Conservation (phyloP, 2,888 invertebrate species). For the Gymnosoma rotundatum region DNA sequence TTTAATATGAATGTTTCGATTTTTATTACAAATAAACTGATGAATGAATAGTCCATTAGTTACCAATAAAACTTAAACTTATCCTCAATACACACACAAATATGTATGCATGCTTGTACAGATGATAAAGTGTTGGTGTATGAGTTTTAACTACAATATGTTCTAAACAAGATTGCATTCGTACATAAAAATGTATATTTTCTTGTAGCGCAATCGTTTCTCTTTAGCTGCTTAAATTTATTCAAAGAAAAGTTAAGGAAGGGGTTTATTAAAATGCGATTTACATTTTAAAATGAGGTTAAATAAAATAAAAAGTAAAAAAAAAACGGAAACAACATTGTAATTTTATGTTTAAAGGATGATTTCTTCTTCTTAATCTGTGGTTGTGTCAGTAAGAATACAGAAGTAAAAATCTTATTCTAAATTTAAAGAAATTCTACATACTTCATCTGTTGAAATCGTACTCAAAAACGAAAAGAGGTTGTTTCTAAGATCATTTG, state of each 20-base stretch:
- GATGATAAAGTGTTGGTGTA: constrained; percentile 15
- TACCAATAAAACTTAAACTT: constrained; percentile 65
- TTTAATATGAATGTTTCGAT: constrained; percentile 69
- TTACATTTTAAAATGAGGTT: constrained; percentile 70
- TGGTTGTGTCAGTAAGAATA: not conserved
- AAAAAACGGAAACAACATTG: constrained; percentile 35
- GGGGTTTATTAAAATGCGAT: constrained; percentile 68
- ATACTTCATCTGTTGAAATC: too few species aligned
- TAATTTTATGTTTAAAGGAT: constrained; percentile 36
- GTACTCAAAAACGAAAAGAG: too few species aligned
- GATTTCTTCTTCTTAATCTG: constrained; percentile 7
- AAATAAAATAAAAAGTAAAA: constrained; percentile 32
- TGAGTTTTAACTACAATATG: constrained; percentile 40
- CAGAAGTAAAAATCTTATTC: too few species aligned
- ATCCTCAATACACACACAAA: constrained; percentile 11
- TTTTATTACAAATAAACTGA: constrained; percentile 71
- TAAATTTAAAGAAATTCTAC: too few species aligned
- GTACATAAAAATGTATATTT: constrained; percentile 25
- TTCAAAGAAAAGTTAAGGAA: constrained; percentile 59
- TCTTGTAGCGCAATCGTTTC: constrained; percentile 4
- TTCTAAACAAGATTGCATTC: constrained; percentile 44
- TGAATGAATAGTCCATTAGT: constrained; percentile 71
- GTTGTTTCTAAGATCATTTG: too few species aligned
- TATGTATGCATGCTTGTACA: not conserved
- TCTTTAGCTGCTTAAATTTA: constrained; percentile 47